Evolutionary conservation across 2,113 vertebrate genomes (phyloP).

Genomic region (Anoura caudifer): DNA sequence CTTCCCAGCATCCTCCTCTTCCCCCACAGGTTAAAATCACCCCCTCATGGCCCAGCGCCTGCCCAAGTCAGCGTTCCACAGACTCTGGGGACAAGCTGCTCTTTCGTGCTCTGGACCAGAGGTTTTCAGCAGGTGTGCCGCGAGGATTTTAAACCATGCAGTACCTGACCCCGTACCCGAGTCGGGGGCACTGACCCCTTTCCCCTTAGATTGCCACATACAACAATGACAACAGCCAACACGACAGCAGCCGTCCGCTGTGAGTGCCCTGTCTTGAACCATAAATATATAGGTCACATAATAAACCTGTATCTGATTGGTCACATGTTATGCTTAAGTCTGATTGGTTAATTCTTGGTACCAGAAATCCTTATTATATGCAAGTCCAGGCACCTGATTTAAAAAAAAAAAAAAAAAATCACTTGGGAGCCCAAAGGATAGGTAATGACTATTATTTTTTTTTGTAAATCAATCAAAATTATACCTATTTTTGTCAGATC

Average conservation of each 20-base stretch:
- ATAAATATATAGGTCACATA: not conserved
- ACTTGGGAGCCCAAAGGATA: not conserved
- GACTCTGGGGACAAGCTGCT: rapidly evolving
- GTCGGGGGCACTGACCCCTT: no score
- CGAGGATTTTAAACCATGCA: not conserved
- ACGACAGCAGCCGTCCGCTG: not conserved
- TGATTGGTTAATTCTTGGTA: not conserved
- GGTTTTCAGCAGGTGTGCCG: not conserved
- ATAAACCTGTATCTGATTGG: not conserved
- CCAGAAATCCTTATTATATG: not conserved
- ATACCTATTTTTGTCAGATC: not conserved
- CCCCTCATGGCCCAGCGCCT: not conserved
- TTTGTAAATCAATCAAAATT: not conserved
- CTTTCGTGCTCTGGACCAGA: not conserved
- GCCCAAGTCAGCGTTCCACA: rapidly evolving
- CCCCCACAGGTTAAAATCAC: rapidly evolving
- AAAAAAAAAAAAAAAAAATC: not conserved
- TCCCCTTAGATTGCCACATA: not conserved
- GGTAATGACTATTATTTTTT: not conserved
- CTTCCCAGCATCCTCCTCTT: not conserved
- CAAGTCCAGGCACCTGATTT: not conserved
- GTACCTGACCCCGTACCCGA: not conserved
- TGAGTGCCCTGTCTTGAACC: not conserved
- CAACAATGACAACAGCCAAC: not conserved
- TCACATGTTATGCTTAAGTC: not conserved